Base-by-base conservation (phyloP, 2,888 invertebrate species). In the Ariolimax columbianus region DNA sequence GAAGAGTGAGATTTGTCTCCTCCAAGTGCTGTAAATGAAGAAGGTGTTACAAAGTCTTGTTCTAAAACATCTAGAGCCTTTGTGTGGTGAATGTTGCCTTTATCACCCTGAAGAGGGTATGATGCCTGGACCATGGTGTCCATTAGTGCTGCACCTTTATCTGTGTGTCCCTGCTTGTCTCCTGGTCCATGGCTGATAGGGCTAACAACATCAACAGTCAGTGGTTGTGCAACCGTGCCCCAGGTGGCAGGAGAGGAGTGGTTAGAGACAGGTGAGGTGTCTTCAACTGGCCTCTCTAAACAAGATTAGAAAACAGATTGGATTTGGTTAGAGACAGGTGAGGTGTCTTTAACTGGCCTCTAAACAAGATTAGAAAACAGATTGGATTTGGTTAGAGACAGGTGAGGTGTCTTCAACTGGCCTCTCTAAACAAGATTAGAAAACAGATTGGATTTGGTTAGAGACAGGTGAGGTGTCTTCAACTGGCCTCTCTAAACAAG, bases 11-110 rank as follows among this genome's bases (percentile, higher is more conserved):
- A 51, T 51, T 55, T 38, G 23, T 70, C 26, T 59, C 72, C 63
- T 36, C 79, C 82, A 4, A 55, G 43, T 66, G 82, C 73, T 68
- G 72, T 66, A 23, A 33, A 66, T 7, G 75, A 55, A 33, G 68
- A 36, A n/a, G 70, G n/a, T 38, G 51, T 63, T 38, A 84, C 47
- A 0, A 33, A 63, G 73, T 86, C 86, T 59, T 84, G 77, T n/a
- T 75, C 81, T 40, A 73, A 47, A 9, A 86, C 82, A 78, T 86
- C 84, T 36, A 86, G 73, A 30, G 84, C 81, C 33, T 84, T 66
- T 68, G 82, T 78, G 55, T 84, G 70, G 47, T 72, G 51, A 40
- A 81, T 68, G 40, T 84, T 84, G 1, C 86, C 86, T 73, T 51
- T 73, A 38, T 84, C 86, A 7, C 86, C 86, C 30, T n/a, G 73